Conservation (phyloP, 2,888 invertebrate species). For the Apamea monoglypha region DNA sequence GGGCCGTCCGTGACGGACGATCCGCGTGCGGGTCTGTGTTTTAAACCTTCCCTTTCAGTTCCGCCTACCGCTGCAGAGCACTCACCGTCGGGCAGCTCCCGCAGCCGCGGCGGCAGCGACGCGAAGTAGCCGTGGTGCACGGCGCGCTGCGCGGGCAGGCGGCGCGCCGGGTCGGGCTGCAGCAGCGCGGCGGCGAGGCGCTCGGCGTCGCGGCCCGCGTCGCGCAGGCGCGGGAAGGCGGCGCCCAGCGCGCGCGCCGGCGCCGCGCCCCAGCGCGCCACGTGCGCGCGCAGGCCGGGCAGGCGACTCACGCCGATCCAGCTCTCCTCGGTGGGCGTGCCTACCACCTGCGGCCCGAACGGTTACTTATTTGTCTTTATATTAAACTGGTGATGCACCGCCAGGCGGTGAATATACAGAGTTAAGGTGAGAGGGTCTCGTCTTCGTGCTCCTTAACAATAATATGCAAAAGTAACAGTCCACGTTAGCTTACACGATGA, state of each 20-base stretch:
- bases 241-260: constrained; percentile 94
- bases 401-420: no score
- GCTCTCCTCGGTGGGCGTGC: constrained; percentile 97
- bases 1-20: background rate
- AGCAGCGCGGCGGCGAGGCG: constrained; percentile 96
- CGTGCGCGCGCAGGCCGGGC: constrained; percentile 95
- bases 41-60: background rate
- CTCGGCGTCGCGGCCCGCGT: constrained; percentile 96
- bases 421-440: no score
- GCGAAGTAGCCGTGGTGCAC: constrained; percentile 97
- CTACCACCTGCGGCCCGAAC: constrained; percentile 92
- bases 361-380: background rate
- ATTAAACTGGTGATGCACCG: no score
- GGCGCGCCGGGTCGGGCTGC: constrained; percentile 95
- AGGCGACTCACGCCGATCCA: constrained; percentile 97
- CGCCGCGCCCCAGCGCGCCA: constrained; percentile 91
- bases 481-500: no score
- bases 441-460: background rate
- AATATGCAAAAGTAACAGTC: background rate
- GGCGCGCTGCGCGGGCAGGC: constrained; percentile 96
- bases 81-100: constrained; percentile 98
- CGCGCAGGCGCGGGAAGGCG: constrained; percentile 97
- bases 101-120: constrained; percentile 96
- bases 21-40: background rate
- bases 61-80: constrained; percentile 38